Percentiles rank a stretch among this genome's conserved stretches.
Evolutionary conservation across 2,888 invertebrate genomes (phyloP).

Genomic region (Neria commutata): DNA sequence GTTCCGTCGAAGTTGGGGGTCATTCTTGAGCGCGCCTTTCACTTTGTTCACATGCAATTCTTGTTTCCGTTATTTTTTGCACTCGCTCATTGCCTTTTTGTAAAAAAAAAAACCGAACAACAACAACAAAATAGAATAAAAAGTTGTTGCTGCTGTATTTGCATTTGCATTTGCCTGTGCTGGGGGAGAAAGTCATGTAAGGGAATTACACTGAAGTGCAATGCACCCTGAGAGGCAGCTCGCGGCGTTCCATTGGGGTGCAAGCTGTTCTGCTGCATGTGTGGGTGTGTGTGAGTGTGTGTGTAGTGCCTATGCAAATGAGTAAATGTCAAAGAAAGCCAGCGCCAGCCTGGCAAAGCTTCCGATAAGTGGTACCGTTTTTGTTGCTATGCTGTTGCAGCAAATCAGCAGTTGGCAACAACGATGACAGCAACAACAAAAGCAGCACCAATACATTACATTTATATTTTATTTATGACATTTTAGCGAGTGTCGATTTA

Average conservation of each 20-base stretch:
- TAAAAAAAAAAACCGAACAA: not conserved
- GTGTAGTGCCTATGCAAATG: slow-evolving; percentile 15
- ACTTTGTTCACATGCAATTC: slow-evolving; percentile 43
- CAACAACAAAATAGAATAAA: slow-evolving; percentile 1
- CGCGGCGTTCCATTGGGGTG: not conserved
- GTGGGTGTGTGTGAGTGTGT: not conserved
- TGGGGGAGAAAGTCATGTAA: not conserved
- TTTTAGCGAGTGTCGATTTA: slow-evolving; percentile 23
- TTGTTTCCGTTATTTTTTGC: slow-evolving; percentile 36
- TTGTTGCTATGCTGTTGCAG: slow-evolving; percentile 18
- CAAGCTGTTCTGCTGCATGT: not conserved
- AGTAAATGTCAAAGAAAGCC: slow-evolving; percentile 20
- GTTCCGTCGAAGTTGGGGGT: slow-evolving; percentile 35
- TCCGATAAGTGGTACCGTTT: too few species aligned
- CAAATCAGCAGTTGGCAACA: slow-evolving; percentile 27
- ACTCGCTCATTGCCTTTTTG: too few species aligned
- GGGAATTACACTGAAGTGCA: slow-evolving; percentile 22
- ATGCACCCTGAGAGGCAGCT: slow-evolving; percentile 20
- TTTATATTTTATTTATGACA: too few species aligned
- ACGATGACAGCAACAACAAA: slow-evolving; percentile 2
- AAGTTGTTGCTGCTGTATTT: slow-evolving; percentile 8
- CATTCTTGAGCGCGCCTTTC: slow-evolving; percentile 42
- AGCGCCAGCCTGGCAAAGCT: too few species aligned
- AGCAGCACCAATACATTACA: not conserved
- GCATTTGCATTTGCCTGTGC: not conserved